Base-by-base conservation (phyloP, 2,113 vertebrate genomes). In the Ophthalmolycus amberensis region DNA sequence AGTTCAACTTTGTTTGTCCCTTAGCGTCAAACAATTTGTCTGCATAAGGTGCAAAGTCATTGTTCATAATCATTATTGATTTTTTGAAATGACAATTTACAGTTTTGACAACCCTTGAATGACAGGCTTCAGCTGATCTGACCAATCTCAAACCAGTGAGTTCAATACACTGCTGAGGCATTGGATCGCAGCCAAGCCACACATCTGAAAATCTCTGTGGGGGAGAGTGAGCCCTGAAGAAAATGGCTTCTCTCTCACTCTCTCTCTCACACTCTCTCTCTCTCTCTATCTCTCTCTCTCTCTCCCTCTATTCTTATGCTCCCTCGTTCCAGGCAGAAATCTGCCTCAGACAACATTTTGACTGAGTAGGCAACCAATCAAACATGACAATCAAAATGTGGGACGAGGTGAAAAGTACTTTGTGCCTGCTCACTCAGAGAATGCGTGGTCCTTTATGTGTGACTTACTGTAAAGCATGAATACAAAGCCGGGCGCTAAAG, bases 331-430 rank as follows among this genome's bases (percentile, higher is more conserved):
- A 59, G 58, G 52, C 76, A 78, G 73, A 87, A 59, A 83, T 75
- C 20, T 78, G 60, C 86, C 75, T 63, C 69, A 46, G 58, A 83
- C 48, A 58, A 56, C 83, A 59, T 75, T 85, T 80, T 83, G 83
- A 86, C 83, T 78, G 75, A 80, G 79, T 37, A 86, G 54, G 70
- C 80, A 74, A 68, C 83, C 85, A 86, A 69, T 87, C 79, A 85
- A 85, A 83, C 77, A 40, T 83, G 85, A 85, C 89, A 87, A 82
- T 85, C 71, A 82, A 83, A 91, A 90, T 79, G 77, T 87, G 82
- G 64, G 75, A 80, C 40, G 7, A 84, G 79, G 86, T 90, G 88
- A 93, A 83, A 88, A 60, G 82, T 77, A 77, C 76, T 75, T 7
- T 25, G 68, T 74, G 56, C 46, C 10, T 27, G 62, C 56, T 79